phyloP scores from a whole-genome alignment of 2,797 vertebrate species.

The Hemibagrus guttatus region DNA sequence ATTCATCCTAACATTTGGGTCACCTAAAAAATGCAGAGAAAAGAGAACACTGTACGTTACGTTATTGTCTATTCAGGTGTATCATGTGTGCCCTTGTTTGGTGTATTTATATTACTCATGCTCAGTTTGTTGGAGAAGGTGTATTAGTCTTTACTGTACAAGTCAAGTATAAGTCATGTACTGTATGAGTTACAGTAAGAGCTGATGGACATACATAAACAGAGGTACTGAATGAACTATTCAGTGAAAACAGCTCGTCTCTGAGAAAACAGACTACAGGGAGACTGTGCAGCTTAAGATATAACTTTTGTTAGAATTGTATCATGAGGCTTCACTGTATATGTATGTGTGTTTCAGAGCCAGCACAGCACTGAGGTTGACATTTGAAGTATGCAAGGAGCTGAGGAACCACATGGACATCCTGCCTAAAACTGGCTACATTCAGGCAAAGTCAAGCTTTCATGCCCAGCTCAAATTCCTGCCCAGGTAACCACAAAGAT shows the following conservation, averaged over 20 bases:
- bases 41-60: slow-evolving; percentile 39
- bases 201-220: not conserved
- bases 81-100: not conserved
- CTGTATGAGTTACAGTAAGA: not conserved
- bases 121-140: not conserved
- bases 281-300: not conserved
- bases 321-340: not conserved
- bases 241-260: not conserved
- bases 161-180: not conserved
- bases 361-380: slow-evolving; percentile 76
- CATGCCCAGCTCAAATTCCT: slow-evolving; percentile 86
- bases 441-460: slow-evolving; percentile 83
- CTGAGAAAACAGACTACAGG: not conserved
- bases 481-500: slow-evolving; percentile 79
- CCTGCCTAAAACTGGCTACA: slow-evolving; percentile 80
- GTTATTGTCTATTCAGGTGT: slow-evolving; percentile 51
- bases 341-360: slow-evolving; percentile 73
- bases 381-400: slow-evolving; percentile 84
- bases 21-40: slow-evolving; percentile 57
- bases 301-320: not conserved
- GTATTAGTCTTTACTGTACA: not conserved
- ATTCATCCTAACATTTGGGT: slow-evolving; percentile 64
- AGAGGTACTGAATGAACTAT: not conserved
- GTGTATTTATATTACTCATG: not conserved
- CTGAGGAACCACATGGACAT: slow-evolving; percentile 87